phyloP scores from a whole-genome alignment of 2,797 vertebrate genomes.

The Mycteria americana region DNA sequence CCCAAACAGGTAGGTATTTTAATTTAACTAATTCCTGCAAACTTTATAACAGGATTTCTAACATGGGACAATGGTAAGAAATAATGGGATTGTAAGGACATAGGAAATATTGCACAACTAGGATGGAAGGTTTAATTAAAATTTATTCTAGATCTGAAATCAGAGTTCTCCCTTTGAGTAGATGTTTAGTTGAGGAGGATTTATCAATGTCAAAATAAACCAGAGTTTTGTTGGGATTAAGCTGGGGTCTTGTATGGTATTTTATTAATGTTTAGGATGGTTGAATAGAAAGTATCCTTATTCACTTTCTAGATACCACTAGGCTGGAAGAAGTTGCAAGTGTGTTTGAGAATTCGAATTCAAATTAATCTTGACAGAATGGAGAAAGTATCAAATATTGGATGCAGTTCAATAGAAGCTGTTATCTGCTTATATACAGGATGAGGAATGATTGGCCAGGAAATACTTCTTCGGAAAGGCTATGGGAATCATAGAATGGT shows the following conservation, averaged over 20 bases:
- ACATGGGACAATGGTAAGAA: background rate
- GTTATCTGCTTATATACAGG: background rate
- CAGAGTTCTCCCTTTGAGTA: background rate
- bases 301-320: background rate
- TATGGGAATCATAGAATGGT: background rate
- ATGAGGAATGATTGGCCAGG: background rate
- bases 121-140: background rate
- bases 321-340: background rate
- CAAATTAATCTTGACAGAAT: background rate
- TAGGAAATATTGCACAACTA: background rate
- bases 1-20: slow-evolving; percentile 80
- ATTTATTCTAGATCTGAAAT: background rate
- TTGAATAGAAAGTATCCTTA: background rate
- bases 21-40: background rate
- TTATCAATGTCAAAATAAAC: background rate
- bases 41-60: background rate
- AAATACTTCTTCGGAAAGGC: background rate
- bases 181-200: background rate
- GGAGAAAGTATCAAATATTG: background rate
- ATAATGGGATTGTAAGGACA: background rate
- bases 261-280: background rate
- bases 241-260: background rate
- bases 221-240: background rate
- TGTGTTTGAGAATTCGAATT: background rate
- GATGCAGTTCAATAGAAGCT: background rate